Percentiles rank a stretch among this genome's conserved stretches.
Conservation (phyloP, 2,888 invertebrate species). For the Helobdella robusta region DNA sequence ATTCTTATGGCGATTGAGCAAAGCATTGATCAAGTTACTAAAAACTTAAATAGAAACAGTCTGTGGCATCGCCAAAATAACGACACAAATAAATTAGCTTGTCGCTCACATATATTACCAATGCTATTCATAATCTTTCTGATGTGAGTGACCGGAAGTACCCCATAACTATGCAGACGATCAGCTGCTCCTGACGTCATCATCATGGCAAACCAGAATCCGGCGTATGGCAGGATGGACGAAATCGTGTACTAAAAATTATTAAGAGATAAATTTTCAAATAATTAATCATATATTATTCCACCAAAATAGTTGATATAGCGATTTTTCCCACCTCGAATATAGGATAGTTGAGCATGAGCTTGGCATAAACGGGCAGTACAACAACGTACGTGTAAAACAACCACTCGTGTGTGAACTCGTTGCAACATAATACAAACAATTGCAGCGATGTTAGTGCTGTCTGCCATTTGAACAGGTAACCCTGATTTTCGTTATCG, state of each 20-base stretch:
- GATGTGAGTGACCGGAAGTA: slow-evolving; percentile 23
- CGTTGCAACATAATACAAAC: slow-evolving; percentile 5
- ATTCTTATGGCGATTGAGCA: neutral
- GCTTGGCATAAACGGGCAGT: slow-evolving; percentile 12
- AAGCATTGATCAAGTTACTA: too few relatives aligned
- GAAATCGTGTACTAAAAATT: slow-evolving; percentile 18
- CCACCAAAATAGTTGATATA: neutral
- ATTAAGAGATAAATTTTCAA: neutral
- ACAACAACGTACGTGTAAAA: slow-evolving; percentile 14
- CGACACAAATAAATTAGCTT: too few relatives aligned
- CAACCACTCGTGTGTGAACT: slow-evolving; percentile 24
- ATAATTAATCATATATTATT: neutral
- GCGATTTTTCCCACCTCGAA: slow-evolving; percentile 19
- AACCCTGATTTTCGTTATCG: neutral
- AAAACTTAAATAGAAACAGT: too few relatives aligned
- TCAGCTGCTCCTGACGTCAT: slow-evolving; percentile 28
- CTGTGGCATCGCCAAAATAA: too few relatives aligned
- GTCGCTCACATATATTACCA: too few relatives aligned
- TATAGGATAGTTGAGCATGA: slow-evolving; percentile 9
- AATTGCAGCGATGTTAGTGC: slow-evolving; percentile 25
- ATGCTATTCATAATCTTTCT: slow-evolving; percentile 25
- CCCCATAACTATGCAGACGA: slow-evolving; percentile 26
- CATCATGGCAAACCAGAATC: slow-evolving; percentile 25
- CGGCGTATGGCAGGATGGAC: slow-evolving; percentile 18
- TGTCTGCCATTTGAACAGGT: slow-evolving; percentile 18